Evolutionary conservation across 2,888 invertebrate species (phyloP).

Genomic region (Cantharis rufa): DNA sequence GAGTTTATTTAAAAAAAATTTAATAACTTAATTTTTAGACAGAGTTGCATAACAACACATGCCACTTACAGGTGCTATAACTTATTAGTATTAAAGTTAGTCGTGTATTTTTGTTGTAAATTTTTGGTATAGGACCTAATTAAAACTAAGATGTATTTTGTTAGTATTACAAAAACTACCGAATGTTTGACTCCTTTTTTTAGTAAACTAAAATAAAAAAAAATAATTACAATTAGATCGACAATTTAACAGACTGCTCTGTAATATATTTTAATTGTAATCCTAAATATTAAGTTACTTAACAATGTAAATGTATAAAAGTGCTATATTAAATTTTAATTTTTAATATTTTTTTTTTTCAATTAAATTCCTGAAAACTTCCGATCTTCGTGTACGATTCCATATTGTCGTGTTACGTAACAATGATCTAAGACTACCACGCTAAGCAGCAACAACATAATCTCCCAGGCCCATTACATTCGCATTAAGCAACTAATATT

Average conservation of each 20-base stretch:
- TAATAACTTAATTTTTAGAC: slow-evolving; percentile 9
- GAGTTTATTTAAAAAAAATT: slow-evolving; percentile 4
- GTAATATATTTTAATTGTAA: slow-evolving; percentile 20
- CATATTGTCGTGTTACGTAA: no score
- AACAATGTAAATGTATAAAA: slow-evolving; percentile 44
- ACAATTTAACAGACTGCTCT: slow-evolving; percentile 20
- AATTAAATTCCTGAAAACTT: no score
- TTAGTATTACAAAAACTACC: neutral
- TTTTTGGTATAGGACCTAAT: slow-evolving; percentile 28
- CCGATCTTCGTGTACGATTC: no score
- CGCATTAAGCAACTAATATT: no score
- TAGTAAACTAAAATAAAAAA: neutral
- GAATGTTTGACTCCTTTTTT: neutral
- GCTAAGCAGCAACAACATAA: no score
- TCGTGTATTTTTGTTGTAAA: slow-evolving; percentile 8
- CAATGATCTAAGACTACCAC: no score
- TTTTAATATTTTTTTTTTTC: slow-evolving; percentile 31
- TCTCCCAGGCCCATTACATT: no score
- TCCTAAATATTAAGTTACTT: slow-evolving; percentile 19
- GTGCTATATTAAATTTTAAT: slow-evolving; percentile 48
- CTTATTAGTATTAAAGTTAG: slow-evolving; percentile 16
- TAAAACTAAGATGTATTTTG: slow-evolving; percentile 3
- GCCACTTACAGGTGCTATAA: slow-evolving; percentile 31
- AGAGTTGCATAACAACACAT: slow-evolving; percentile 1
- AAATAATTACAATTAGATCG: neutral